A percentile compares a stretch with the other conserved stretches of the same genome.
These are phyloP conservation scores for Adoxophyes honmai DNA, from an alignment of 1,140 invertebrate species.

Conservation along the genomic window DNA sequence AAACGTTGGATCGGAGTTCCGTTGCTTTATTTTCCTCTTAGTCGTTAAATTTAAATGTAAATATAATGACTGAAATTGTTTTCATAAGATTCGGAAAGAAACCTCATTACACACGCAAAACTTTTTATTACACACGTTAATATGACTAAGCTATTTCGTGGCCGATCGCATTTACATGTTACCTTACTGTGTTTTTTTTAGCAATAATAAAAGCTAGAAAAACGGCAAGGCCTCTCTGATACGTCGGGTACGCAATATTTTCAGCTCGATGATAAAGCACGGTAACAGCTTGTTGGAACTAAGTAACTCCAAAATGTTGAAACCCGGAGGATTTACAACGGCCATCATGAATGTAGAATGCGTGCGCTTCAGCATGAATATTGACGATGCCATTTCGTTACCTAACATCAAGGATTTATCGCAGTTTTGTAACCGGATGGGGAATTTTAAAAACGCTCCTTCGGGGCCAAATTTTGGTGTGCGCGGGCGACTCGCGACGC, in stretches of 20 bases:
- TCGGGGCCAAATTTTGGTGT: conserved; percentile 51
- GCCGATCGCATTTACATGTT: too few species aligned
- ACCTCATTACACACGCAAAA: too few species aligned
- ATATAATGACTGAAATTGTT: too few species aligned
- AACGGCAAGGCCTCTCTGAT: too few species aligned
- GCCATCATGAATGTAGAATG: conserved; percentile 18
- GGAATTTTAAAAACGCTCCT: conserved; percentile 63
- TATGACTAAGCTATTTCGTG: too few species aligned
- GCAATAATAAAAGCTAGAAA: too few species aligned
- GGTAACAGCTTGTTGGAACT: neutral
- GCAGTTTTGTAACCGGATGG: conserved; percentile 47
- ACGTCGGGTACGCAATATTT: too few species aligned
- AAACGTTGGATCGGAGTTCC: too few species aligned
- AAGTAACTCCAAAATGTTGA: neutral
- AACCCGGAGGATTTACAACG: neutral
- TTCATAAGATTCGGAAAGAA: too few species aligned
- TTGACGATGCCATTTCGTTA: conserved; percentile 65
- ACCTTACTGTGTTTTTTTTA: neutral
- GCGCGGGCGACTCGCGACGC: conserved; percentile 27
- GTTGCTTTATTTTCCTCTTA: too few species aligned
- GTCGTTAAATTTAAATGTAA: too few species aligned
- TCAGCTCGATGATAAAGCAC: neutral
- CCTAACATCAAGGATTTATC: conserved; percentile 51
- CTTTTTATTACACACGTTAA: too few species aligned
- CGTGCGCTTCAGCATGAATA: conserved; percentile 54